Evolutionary conservation across 2,888 invertebrate species (phyloP).

Genomic region (Osmoderma eremita): DNA sequence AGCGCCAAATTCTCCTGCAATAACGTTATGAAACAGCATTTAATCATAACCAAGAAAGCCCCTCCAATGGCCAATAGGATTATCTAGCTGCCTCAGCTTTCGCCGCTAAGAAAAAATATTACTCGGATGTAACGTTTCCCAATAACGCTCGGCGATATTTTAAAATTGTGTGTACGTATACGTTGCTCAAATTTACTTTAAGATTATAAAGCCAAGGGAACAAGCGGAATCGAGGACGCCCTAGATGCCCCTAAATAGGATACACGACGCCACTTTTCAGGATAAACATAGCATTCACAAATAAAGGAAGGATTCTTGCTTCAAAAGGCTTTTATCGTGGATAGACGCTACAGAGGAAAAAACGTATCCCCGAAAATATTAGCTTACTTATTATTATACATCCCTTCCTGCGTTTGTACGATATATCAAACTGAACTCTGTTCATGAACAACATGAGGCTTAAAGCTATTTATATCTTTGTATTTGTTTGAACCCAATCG

Average conservation of each 20-base stretch:
- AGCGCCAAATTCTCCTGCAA: too few species aligned
- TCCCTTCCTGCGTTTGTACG: too few species aligned
- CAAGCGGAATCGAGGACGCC: conserved; percentile 44
- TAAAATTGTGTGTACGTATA: conserved; percentile 29
- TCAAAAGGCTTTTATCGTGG: conserved; percentile 6
- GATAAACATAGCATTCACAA: conserved; percentile 49
- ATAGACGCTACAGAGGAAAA: background rate
- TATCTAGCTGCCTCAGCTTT: conserved; percentile 10
- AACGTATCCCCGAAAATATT: too few species aligned
- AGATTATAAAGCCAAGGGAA: conserved; percentile 36
- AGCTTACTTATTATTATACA: too few species aligned
- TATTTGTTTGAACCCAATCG: too few species aligned
- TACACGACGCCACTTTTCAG: conserved; percentile 54
- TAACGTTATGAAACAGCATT: conserved; percentile 10
- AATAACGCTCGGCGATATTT: conserved; percentile 35
- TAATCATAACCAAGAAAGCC: conserved; percentile 1
- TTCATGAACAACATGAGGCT: too few species aligned
- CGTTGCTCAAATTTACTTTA: conserved; percentile 38
- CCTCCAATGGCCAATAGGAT: conserved; percentile 1
- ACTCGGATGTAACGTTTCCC: conserved; percentile 11
- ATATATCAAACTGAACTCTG: too few species aligned
- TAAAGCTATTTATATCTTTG: too few species aligned
- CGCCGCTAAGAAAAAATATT: conserved; percentile 22
- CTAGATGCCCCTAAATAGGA: conserved; percentile 50
- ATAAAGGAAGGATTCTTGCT: conserved; percentile 45